Conservation (phyloP, 2,113 vertebrate genomes). For the Rhadina sibilatrix region DNA sequence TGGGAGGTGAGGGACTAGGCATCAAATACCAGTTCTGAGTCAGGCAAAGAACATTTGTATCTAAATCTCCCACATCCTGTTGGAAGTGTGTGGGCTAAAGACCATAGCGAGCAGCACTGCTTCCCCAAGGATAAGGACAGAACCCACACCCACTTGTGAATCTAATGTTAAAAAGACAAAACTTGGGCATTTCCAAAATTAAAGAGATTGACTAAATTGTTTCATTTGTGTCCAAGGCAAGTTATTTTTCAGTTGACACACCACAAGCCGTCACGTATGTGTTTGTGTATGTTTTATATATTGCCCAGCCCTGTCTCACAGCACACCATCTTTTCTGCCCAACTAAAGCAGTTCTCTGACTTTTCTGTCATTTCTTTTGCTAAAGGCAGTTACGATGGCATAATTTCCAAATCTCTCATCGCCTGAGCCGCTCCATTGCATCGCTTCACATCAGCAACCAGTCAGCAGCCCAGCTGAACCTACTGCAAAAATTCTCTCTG, state of each 20-base stretch:
- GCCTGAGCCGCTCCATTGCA: constrained; percentile 80
- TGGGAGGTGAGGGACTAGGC: neutral
- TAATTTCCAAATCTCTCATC: constrained; percentile 92
- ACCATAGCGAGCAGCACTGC: neutral
- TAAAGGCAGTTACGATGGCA: constrained; percentile 84
- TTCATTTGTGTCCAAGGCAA: neutral
- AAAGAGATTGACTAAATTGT: neutral
- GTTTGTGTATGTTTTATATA: neutral
- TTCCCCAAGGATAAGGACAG: neutral
- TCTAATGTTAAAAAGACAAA: neutral
- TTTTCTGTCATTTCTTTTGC: neutral
- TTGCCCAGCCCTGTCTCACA: neutral
- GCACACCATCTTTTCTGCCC: neutral
- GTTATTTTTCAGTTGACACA: neutral
- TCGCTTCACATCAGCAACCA: constrained; percentile 92
- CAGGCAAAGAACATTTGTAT: neutral
- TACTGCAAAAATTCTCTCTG: constrained; percentile 93
- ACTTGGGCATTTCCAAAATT: neutral
- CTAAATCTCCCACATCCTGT: neutral
- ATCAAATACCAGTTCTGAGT: neutral
- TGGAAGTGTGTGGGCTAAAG: neutral
- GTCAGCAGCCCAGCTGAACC: constrained; percentile 90
- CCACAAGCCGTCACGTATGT: neutral
- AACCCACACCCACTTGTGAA: neutral
- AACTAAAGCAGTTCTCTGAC: neutral